Evolutionary conservation across 1,140 invertebrate genomes (phyloP).

Genomic region (Periplaneta americana): DNA sequence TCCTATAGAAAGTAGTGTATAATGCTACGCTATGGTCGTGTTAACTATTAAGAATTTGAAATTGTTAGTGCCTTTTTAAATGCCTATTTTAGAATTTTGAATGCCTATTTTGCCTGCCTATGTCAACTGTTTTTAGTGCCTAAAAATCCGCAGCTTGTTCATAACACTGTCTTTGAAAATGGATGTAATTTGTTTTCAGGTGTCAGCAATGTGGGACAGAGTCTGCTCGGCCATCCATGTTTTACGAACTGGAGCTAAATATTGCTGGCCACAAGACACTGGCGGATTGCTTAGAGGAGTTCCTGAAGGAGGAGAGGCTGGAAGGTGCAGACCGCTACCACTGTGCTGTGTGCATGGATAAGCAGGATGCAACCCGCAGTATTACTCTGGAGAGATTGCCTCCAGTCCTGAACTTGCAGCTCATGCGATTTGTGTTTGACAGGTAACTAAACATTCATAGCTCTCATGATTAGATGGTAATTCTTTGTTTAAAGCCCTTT

Average conservation of each 20-base stretch:
- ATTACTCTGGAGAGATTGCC: conserved; percentile 55
- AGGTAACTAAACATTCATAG: conserved; percentile 39
- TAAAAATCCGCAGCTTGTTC: no score
- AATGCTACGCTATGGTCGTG: no score
- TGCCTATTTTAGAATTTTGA: no score
- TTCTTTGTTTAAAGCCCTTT: conserved; percentile 20
- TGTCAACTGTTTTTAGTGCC: no score
- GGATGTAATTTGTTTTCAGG: no score
- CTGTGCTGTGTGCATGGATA: conserved; percentile 53
- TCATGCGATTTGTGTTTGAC: conserved; percentile 64
- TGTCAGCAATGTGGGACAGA: conserved; percentile 55
- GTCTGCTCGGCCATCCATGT: conserved; percentile 50
- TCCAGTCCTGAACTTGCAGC: conserved; percentile 65
- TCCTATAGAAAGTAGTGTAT: no score
- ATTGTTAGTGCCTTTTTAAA: no score
- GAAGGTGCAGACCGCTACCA: conserved; percentile 62
- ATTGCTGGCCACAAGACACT: conserved; percentile 47
- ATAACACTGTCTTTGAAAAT: no score
- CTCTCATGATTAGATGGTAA: no score
- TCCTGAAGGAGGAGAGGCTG: conserved; percentile 57
- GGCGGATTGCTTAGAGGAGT: conserved; percentile 55
- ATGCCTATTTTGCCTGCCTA: no score
- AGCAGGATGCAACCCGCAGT: conserved; percentile 56
- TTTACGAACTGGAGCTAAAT: conserved; percentile 63
- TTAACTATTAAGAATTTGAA: no score